Evolutionary conservation across 2,113 vertebrate species (phyloP).

Genomic region (Acinonyx jubatus): DNA sequence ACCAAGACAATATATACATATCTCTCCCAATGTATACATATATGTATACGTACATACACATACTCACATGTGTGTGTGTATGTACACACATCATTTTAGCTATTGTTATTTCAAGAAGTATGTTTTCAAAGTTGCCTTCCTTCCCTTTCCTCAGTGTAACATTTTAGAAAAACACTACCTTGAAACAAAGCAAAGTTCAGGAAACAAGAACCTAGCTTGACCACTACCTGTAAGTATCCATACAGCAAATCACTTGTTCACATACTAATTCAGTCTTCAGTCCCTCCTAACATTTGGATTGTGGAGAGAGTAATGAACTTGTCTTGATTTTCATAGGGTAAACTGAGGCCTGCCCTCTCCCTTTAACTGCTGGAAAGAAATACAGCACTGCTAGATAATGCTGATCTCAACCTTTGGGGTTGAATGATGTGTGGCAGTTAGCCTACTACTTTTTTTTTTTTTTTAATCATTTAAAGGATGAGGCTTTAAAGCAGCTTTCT

Average conservation of each 20-base stretch:
- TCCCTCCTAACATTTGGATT: neutral
- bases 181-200: conserved; percentile 12
- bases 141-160: neutral
- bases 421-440: neutral
- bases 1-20: neutral
- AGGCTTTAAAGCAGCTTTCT: conserved; percentile 72
- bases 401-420: neutral
- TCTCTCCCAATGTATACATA: neutral
- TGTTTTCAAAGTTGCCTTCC: neutral
- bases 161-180: neutral
- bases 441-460: neutral
- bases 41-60: too few relatives aligned
- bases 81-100: neutral
- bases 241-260: neutral
- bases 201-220: neutral
- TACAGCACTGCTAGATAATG: neutral
- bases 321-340: neutral
- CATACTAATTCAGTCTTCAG: neutral
- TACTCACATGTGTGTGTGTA: neutral
- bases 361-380: neutral
- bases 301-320: neutral
- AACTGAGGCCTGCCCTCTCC: neutral
- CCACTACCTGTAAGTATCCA: neutral
- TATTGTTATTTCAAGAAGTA: neutral
- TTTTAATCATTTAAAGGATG: conserved; percentile 23